phyloP scores from a whole-genome alignment of 2,888 invertebrate species.

The Lithophane socia region DNA sequence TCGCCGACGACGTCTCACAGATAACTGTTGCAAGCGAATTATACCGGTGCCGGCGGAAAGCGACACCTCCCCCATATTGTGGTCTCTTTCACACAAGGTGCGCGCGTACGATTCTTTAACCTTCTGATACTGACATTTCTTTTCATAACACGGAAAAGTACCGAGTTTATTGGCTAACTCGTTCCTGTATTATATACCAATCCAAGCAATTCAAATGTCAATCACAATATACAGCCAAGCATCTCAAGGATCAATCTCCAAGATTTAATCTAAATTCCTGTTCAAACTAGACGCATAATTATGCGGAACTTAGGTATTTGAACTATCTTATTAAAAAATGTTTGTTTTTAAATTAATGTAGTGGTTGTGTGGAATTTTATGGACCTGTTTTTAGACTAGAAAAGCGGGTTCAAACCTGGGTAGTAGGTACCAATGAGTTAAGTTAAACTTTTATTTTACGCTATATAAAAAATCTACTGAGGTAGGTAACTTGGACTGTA shows the following conservation, averaged over 20 bases:
- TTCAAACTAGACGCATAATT: conserved; percentile 8
- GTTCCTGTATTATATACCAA: conserved; percentile 43
- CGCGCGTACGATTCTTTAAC: conserved; percentile 77
- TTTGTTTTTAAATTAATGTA: not conserved
- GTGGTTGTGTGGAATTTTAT: not conserved
- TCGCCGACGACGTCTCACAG: conserved; percentile 70
- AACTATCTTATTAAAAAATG: not conserved
- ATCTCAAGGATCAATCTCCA: conserved; percentile 25
- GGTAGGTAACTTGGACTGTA: not conserved
- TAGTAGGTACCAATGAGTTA: not conserved
- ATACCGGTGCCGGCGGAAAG: conserved; percentile 75
- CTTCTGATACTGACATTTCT: conserved; percentile 77
- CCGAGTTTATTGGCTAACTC: conserved; percentile 61
- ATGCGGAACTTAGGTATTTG: not conserved
- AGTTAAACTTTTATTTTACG: not conserved
- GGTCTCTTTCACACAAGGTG: conserved; percentile 78
- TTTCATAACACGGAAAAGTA: conserved; percentile 68
- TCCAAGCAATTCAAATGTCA: conserved; percentile 44
- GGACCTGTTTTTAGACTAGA: not conserved
- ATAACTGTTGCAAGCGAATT: conserved; percentile 82
- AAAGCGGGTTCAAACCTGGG: not conserved
- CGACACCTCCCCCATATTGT: conserved; percentile 81
- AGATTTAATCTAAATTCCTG: conserved; percentile 46
- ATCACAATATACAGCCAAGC: conserved; percentile 26
- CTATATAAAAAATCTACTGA: not conserved